These are phyloP conservation scores for Isotomurus palustris DNA, from an alignment of 2,888 invertebrate species.

Conservation along the genomic window DNA sequence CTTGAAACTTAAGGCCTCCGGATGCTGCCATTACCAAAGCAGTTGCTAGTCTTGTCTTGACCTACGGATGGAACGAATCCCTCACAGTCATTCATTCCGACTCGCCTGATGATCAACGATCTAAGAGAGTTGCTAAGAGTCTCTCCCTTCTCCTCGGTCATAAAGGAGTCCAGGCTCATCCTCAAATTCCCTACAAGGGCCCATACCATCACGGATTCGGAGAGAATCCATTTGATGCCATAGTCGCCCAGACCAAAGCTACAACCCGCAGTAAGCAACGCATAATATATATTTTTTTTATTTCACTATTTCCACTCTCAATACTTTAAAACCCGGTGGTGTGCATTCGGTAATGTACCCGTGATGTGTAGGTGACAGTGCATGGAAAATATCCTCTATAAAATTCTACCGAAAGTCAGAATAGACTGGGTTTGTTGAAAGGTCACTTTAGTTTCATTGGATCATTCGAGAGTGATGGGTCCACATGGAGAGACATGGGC, in stretches of 20 bases:
- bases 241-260: constrained; percentile 74
- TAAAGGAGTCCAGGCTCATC: constrained; percentile 30
- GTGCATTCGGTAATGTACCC: background rate
- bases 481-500: too few species aligned
- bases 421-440: too few species aligned
- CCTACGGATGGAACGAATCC: constrained; percentile 74
- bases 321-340: background rate
- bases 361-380: too few species aligned
- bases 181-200: constrained; percentile 57
- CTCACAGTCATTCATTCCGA: constrained; percentile 40
- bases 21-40: constrained; percentile 91
- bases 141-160: constrained; percentile 40
- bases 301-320: background rate
- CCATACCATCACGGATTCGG: constrained; percentile 78
- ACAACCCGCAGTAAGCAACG: constrained; percentile 80
- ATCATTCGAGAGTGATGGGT: too few species aligned
- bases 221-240: constrained; percentile 76
- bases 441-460: too few species aligned
- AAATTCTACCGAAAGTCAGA: too few species aligned
- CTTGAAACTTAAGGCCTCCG: constrained; percentile 87
- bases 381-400: too few species aligned
- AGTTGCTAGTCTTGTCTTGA: constrained; percentile 75
- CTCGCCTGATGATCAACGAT: constrained; percentile 40
- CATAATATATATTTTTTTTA: background rate
- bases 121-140: constrained; percentile 41